These are phyloP conservation scores for Myotis planiceps DNA, from an alignment of 2,797 vertebrate genomes.

Conservation along the genomic window DNA sequence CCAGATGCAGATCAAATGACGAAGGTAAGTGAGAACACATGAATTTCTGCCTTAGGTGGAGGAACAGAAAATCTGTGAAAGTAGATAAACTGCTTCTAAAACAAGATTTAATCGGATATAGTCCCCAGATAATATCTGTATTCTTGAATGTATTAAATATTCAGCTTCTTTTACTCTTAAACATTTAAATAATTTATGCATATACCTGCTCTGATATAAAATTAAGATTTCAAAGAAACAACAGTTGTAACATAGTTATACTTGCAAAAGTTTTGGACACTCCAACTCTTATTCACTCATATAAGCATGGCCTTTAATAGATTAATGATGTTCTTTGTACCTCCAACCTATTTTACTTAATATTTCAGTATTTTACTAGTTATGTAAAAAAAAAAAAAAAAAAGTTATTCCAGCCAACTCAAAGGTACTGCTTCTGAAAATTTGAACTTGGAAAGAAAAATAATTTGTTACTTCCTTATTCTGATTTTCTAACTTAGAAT, in stretches of 20 bases:
- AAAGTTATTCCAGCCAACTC: neutral
- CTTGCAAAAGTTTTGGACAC: neutral
- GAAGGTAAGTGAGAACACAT: slow-evolving; percentile 92
- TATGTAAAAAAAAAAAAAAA: neutral
- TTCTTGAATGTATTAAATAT: slow-evolving; percentile 18
- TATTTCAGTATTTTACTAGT: slow-evolving; percentile 14
- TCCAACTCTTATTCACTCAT: neutral
- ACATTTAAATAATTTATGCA: neutral
- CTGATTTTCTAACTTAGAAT: slow-evolving; percentile 36
- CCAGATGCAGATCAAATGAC: slow-evolving; percentile 99
- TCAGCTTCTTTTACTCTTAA: slow-evolving; percentile 2
- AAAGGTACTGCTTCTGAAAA: neutral
- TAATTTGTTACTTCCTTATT: slow-evolving; percentile 48
- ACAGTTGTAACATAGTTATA: neutral
- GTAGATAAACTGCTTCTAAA: neutral
- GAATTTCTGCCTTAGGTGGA: neutral
- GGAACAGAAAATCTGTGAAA: neutral
- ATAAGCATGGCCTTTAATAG: slow-evolving; percentile 10
- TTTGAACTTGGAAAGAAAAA: slow-evolving; percentile 44
- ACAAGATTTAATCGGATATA: neutral
- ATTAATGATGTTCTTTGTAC: neutral
- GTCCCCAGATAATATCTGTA: neutral
- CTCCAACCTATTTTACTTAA: slow-evolving; percentile 8
- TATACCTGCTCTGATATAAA: slow-evolving; percentile 23
- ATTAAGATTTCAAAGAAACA: slow-evolving; percentile 34